Evolutionary conservation across 2,888 invertebrate genomes (phyloP), one percentile per base, ranked within the genome.

Genomic region (Octodonta nipae): DNA sequence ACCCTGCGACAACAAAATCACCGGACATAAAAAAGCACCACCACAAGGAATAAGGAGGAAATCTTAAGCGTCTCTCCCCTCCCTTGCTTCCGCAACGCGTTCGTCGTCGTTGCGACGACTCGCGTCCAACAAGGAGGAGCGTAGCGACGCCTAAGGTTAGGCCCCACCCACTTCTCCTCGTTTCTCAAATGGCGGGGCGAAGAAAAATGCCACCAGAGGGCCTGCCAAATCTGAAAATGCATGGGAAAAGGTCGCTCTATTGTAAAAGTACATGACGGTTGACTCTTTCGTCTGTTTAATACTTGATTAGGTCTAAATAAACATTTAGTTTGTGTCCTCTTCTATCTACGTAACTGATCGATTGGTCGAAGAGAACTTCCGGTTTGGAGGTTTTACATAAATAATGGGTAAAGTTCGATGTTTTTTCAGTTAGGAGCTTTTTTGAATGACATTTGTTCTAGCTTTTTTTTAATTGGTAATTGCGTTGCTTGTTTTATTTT

Each of bases 211-310:
- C 22, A 11, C 2, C 22, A 22, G 22, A 11, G 22, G 22, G 22
- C 22, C 10, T 11, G 22, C 22, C 4, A n/a, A 2, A 11, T 11
- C 22, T n/a, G 22, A 22, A 43, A 40, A 42, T 41, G 40, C 40
- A 38, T 49, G 51, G 48, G 46, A 42, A 42, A 43, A 40, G 44
- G 39, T 39, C 45, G 37, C 45, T 22, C 22, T 22, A 22, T 22
- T 22, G 38, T 41, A 47, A 44, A 47, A 42, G 44, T 50, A 49
- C 43, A 48, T 49, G 48, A 47, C 45, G 47, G 46, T 46, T 44
- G 43, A 43, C 40, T 41, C 46, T 40, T 33, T 40, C 38, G 36
- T 40, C 37, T 42, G 41, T 35, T 40, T 36, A 43, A 43, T 42
- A 33, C 36, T 40, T 42, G 42, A 43, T 43, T 43, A 36, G 38